Evolutionary conservation across 2,888 invertebrate species (phyloP).

Genomic region (Cepaea hortensis): DNA sequence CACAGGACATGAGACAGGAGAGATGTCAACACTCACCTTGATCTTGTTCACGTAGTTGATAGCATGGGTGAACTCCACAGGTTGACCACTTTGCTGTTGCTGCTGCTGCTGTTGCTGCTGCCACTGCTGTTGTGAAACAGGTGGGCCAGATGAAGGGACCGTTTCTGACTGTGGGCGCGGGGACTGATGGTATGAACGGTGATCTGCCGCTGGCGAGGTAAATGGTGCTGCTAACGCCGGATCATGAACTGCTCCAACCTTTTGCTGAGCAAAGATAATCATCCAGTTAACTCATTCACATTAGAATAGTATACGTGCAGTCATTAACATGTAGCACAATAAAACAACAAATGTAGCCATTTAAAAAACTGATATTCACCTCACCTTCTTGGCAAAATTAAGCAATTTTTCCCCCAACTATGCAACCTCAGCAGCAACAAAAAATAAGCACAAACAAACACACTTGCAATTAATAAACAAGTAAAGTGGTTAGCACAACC

Average conservation of each 20-base stretch:
- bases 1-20: background rate
- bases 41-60: constrained; percentile 99
- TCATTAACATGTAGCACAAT: too few species aligned
- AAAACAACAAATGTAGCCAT: too few species aligned
- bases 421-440: too few species aligned
- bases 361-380: too few species aligned
- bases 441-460: too few species aligned
- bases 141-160: constrained; percentile 48
- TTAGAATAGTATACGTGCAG: too few species aligned
- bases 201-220: constrained; percentile 51
- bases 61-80: constrained; percentile 98
- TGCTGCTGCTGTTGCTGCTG: constrained; percentile 40
- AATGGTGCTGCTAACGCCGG: constrained; percentile 37
- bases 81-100: constrained; percentile 78
- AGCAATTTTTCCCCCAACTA: too few species aligned
- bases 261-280: constrained; percentile 32
- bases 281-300: background rate
- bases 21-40: constrained; percentile 82
- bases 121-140: constrained; percentile 51
- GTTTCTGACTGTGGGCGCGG: constrained; percentile 54
- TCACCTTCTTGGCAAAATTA: too few species aligned
- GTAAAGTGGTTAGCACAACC: too few species aligned
- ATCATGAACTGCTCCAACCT: constrained; percentile 44
- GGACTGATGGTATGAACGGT: constrained; percentile 63
- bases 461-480: too few species aligned